Evolutionary conservation across 2,113 vertebrate genomes (phyloP), one percentile per base, ranked within the genome.

Genomic region (Nansenia antarctica): DNA sequence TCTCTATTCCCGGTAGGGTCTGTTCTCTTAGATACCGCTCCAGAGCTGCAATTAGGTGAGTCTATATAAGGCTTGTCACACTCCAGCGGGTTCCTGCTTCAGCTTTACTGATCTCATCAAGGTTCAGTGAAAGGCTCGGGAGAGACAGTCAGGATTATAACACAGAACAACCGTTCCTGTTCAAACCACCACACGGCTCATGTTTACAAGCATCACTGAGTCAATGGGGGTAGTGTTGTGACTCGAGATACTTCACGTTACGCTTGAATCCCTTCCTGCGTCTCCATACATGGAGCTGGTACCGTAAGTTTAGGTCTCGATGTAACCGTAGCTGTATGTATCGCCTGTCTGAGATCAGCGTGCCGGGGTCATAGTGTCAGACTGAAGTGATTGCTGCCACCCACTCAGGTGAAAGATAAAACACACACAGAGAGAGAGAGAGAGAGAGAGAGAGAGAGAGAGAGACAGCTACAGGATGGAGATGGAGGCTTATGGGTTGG

Each of bases 391-490:
- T 9, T 5, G 65, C 69, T 73, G 67, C 73, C 53, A 61, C 70
- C 77, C 67, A 74, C 67, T 77, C 57, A 11, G 39, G 49, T 70
- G 72, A 74, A 49, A 65, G 69, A 74, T 61, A 30, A 70, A 54
- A 67, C 65, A 67, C 74, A 14, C 42, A 5, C 5, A 47, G 1
- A 12, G 42, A 5, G 4, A 55, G 31, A 77, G 49, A 12, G 42
- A 5, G 4, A 55, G 31, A 77, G 49, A 47, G 1, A 12, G 42
- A 5, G 4, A 55, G 31, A 77, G 49, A 47, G 1, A 12, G 42
- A 5, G 4, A 55, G 31, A 77, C 39, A 52, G 65, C 63, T 54
- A 68, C 62, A 29, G 22, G n/a, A n/a, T n/a, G n/a, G n/a, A n/a
- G n/a, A 9, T 70, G 64, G 61, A 58, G 77, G 76, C 67, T 31